phyloP scores from a whole-genome alignment of 1,140 invertebrate genomes.

The Gryon sp. region DNA sequence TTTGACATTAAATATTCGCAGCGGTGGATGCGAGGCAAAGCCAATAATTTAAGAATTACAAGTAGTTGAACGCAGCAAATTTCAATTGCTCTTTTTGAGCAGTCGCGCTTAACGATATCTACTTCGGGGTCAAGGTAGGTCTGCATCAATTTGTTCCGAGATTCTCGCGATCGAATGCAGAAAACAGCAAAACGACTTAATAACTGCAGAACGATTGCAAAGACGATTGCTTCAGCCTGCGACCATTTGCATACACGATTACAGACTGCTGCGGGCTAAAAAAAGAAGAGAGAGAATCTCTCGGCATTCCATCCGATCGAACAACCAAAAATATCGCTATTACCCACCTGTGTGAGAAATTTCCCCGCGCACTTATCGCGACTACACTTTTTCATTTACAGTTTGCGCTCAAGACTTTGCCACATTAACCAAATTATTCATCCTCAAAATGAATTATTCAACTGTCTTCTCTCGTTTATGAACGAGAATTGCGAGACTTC shows the following conservation, averaged over 20 bases:
- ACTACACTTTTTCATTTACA: slow-evolving; percentile 36
- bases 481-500: background rate
- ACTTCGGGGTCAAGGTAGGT: slow-evolving; percentile 74
- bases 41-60: slow-evolving; percentile 53
- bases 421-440: slow-evolving; percentile 52
- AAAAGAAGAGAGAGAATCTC: no score
- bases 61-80: slow-evolving; percentile 50
- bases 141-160: slow-evolving; percentile 68
- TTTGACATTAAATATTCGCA: slow-evolving; percentile 45
- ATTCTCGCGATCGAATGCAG: slow-evolving; percentile 73
- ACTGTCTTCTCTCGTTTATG: slow-evolving; percentile 24
- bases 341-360: slow-evolving; percentile 49
- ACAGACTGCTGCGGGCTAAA: slow-evolving; percentile 70
- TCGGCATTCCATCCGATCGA: slow-evolving; percentile 62
- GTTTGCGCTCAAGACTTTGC: slow-evolving; percentile 2
- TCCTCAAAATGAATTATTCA: slow-evolving; percentile 45
- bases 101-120: slow-evolving; percentile 47
- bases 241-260: slow-evolving; percentile 80
- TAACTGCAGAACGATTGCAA: slow-evolving; percentile 76
- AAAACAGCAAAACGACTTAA: slow-evolving; percentile 78
- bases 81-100: slow-evolving; percentile 50
- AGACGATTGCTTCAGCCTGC: slow-evolving; percentile 75
- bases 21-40: slow-evolving; percentile 14
- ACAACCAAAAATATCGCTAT: slow-evolving; percentile 70
- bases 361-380: slow-evolving; percentile 5